Evolutionary conservation across 2,888 invertebrate species (phyloP).

Genomic region (Luperina nickerlii): DNA sequence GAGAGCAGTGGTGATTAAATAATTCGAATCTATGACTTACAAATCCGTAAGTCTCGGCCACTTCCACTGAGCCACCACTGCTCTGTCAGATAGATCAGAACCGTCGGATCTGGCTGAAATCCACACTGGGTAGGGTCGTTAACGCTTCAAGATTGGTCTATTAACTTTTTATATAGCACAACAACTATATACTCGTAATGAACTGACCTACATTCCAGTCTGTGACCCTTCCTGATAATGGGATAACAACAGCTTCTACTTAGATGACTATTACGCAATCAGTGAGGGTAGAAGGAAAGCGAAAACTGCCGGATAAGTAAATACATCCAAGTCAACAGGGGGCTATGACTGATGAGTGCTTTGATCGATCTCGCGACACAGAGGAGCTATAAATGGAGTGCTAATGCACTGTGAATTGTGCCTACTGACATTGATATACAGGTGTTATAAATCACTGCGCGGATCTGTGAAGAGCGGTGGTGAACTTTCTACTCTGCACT

Average conservation of each 20-base stretch:
- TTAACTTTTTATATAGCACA: not conserved
- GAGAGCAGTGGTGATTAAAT: no score
- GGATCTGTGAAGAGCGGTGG: not conserved
- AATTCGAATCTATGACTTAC: no score
- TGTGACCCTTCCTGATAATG: not conserved
- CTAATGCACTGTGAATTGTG: not conserved
- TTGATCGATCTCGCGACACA: conserved; percentile 30
- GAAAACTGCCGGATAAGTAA: conserved; percentile 50
- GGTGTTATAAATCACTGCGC: not conserved
- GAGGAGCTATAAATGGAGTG: conserved; percentile 27
- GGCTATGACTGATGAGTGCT: conserved; percentile 60
- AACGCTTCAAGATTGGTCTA: not conserved
- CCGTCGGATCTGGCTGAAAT: not conserved
- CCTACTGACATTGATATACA: not conserved
- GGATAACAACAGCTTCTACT: conserved; percentile 5
- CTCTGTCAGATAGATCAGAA: not conserved
- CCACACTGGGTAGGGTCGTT: no score
- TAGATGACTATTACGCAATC: conserved; percentile 37
- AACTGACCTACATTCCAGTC: conserved; percentile 33
- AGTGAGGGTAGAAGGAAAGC: conserved; percentile 12
- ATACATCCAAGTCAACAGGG: conserved; percentile 52
- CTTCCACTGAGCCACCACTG: not conserved
- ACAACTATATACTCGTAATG: not conserved
- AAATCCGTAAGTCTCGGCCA: not conserved
- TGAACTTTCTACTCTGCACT: not conserved